A percentile compares a stretch with the other conserved stretches of the same genome.
These are phyloP conservation scores for Agriopis leucophaearia DNA, from an alignment of 2,888 invertebrate species.

Conservation along the genomic window DNA sequence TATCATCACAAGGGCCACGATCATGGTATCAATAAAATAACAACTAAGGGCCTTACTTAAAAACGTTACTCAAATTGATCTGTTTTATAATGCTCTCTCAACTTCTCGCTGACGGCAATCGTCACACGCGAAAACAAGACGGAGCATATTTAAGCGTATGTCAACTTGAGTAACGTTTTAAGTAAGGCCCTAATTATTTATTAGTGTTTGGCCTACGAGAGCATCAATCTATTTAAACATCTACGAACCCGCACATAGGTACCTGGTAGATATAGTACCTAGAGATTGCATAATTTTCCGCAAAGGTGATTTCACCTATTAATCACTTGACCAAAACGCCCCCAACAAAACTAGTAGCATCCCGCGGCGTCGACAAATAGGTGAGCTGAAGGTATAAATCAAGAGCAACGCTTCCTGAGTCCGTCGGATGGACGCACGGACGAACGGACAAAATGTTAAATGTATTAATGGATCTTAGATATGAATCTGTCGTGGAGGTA, in stretches of 20 bases:
- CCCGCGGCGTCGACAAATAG: conserved; percentile 40
- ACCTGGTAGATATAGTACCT: too few species aligned
- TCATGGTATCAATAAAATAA: too few species aligned
- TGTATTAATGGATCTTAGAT: conserved; percentile 47
- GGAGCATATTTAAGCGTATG: too few species aligned
- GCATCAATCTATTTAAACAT: background rate
- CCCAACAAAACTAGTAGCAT: conserved; percentile 24
- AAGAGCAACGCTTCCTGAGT: conserved; percentile 42
- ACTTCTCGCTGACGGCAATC: too few species aligned
- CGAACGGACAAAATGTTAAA: conserved; percentile 45
- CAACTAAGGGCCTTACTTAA: too few species aligned
- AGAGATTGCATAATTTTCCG: conserved; percentile 10
- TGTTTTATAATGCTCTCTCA: too few species aligned
- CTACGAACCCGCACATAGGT: background rate
- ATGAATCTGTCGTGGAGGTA: conserved; percentile 49
- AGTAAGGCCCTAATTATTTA: too few species aligned
- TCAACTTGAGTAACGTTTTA: too few species aligned
- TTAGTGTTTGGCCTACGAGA: background rate
- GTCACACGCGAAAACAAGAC: too few species aligned
- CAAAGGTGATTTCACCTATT: conserved; percentile 29
- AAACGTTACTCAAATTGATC: too few species aligned
- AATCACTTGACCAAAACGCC: conserved; percentile 21
- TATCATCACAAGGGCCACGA: too few species aligned
- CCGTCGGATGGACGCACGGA: conserved; percentile 25
- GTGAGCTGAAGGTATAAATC: conserved; percentile 45